Evolutionary conservation across 2,113 vertebrate genomes (phyloP), one percentile per base, ranked within the genome.

Genomic region (Carollia perspicillata): DNA sequence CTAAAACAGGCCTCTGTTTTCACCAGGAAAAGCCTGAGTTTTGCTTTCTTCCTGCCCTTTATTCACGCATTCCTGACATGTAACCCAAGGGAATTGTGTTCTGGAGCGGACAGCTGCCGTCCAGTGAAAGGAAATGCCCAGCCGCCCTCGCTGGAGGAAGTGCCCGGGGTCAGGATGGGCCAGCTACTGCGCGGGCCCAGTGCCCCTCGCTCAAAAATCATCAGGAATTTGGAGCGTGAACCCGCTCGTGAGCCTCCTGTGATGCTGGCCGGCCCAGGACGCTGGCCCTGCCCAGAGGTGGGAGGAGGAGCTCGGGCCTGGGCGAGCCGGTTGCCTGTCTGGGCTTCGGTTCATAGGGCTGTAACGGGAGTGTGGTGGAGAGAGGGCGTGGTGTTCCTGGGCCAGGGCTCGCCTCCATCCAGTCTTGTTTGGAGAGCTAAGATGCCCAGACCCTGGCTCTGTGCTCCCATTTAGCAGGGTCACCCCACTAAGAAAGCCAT

Each of bases 41-140:
- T 91, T 49, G 69, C 84, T 95, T 95, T 92, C 37, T 95, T 96
- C 97, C 97, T 97, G 97, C 92, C 96, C 97, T 97, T 97, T 95
- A 97, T 97, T 96, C 17, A 30, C 84, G 94, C 65, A 47, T 96
- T 97, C 96, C 97, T 97, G 97, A 35, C 18, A 0, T 26, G 87
- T 13, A 23, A 33, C 28, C 49, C 16, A 74, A 87, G 33, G 35
- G 18, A 13, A 42, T 1, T 89, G 92, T 49, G 71, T 30, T n/a
- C n/a, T 30, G 58, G 65, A n/a, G 6, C 0, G 11, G 44, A 35
- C 49, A 1, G 22, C 44, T 0, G 35, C 49, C 75, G 66, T 63
- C 63, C 0, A 78, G 89, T 4, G 92, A 53, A 65, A 49, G 71
- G 63, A 12, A 6, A 11, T 9, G 28, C 33, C 63, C 9, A 3